Base-by-base conservation (phyloP, 2,888 invertebrate genomes). In the Heteromurus nitidus region DNA sequence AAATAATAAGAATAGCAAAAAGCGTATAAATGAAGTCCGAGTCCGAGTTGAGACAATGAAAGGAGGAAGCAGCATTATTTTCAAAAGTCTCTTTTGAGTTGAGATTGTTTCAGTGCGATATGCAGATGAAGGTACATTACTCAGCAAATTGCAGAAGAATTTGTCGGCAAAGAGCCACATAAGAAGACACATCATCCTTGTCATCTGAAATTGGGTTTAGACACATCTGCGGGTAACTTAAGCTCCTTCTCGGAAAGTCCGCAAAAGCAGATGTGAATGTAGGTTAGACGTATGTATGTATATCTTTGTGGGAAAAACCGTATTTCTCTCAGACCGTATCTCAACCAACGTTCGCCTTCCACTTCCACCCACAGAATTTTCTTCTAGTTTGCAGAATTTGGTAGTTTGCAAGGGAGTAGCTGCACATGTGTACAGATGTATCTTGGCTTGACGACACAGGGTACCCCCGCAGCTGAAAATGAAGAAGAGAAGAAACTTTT, bases 91-190 rank as follows among this genome's bases (percentile, higher is more conserved):
- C 55, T 55, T 2, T 5, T 2, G 3, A 55, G 64, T 42, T 22
- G 26, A 70, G 64, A 65, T 70, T 64, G n/a, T n/a, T 73, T 2
- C 9, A 20, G 47, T 58, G 36, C 31, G 72, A 72, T 73, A 80
- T 80, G 72, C 67, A 80, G 60, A 80, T 80, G 72, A 72, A 50
- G 53, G 60, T 73, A 47, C 13, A 73, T 80, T 80, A 80, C 65
- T 72, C 72, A 73, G 80, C 80, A 73, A 60, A 80, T 73, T 47
- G n/a, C 3, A 7, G 20, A 16, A 20, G 18, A 24, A 67, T 13
- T 28, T 47, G 47, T 67, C 67, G 26, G 28, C 62, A 67, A 13
- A n/a, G n/a, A 20, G 20, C 20, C 20, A 55, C 55, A 30, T 1
- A 16, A 22, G 13, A 67, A 22, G 18, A 16, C 36, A 55, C 53